These are phyloP conservation scores for Plutella xylostella DNA, from an alignment of 2,888 invertebrate genomes.

Conservation along the genomic window DNA sequence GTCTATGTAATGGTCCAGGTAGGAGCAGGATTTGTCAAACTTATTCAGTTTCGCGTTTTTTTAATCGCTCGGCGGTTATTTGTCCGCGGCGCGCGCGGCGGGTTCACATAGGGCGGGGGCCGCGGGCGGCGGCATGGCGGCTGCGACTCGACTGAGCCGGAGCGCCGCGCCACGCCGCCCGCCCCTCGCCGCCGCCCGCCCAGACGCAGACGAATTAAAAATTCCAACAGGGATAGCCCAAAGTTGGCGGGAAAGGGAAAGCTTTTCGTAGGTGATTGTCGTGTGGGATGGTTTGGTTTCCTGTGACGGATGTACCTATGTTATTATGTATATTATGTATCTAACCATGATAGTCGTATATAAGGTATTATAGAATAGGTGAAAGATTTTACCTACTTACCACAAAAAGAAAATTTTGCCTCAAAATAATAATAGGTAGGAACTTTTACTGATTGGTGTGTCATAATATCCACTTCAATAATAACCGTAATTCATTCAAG, in stretches of 20 bases:
- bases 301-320: no score
- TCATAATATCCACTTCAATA: no score
- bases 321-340: no score
- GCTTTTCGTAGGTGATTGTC: not conserved
- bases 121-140: constrained; percentile 70
- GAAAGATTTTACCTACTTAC: no score
- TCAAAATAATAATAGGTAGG: no score
- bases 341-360: no score
- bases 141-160: constrained; percentile 43
- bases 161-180: constrained; percentile 25
- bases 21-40: constrained; percentile 68
- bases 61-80: constrained; percentile 21
- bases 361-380: no score
- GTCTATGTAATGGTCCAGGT: constrained; percentile 69
- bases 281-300: no score
- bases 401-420: no score
- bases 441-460: no score
- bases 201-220: constrained; percentile 45
- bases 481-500: no score
- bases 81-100: constrained; percentile 34
- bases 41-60: constrained; percentile 63
- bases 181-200: constrained; percentile 9
- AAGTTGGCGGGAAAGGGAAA: constrained; percentile 25
- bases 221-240: constrained; percentile 48
- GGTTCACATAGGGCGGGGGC: constrained; percentile 53